Conservation (phyloP, 2,797 vertebrate species). For the Spinus olivaceus region DNA sequence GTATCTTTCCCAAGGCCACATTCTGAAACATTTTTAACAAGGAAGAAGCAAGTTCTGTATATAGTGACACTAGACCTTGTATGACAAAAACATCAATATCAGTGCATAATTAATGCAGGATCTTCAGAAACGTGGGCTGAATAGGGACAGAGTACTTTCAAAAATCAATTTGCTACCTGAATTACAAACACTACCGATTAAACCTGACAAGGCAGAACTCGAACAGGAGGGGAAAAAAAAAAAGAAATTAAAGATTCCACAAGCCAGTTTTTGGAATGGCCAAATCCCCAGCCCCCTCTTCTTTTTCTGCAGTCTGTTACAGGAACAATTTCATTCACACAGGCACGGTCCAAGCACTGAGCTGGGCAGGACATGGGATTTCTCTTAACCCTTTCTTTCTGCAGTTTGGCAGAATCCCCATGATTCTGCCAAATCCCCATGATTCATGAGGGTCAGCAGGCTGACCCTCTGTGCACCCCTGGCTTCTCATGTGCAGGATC, state of each 20-base stretch:
- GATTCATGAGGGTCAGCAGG: not conserved
- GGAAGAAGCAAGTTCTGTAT: slow-evolving; percentile 67
- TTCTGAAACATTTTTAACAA: slow-evolving; percentile 70
- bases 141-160: slow-evolving; percentile 71
- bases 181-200: slow-evolving; percentile 72
- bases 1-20: slow-evolving; percentile 65
- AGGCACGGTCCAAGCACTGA: not conserved
- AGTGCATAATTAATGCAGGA: slow-evolving; percentile 77
- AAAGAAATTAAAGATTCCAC: not conserved
- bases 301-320: not conserved
- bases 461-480: not conserved
- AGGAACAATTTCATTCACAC: not conserved
- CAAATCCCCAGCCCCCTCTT: not conserved
- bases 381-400: not conserved
- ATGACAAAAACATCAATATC: slow-evolving; percentile 76
- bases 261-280: not conserved
- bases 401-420: not conserved
- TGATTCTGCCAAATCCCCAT: not conserved
- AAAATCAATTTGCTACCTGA: slow-evolving; percentile 79
- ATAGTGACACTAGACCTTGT: slow-evolving; percentile 73
- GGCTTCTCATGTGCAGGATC: not conserved
- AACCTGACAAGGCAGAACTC: slow-evolving; percentile 69
- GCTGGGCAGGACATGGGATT: not conserved
- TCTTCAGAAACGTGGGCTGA: slow-evolving; percentile 63
- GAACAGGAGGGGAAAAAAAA: accelerated